Evolutionary conservation across 2,797 vertebrate genomes (phyloP).

Genomic region (Gobionotothen gibberifrons): DNA sequence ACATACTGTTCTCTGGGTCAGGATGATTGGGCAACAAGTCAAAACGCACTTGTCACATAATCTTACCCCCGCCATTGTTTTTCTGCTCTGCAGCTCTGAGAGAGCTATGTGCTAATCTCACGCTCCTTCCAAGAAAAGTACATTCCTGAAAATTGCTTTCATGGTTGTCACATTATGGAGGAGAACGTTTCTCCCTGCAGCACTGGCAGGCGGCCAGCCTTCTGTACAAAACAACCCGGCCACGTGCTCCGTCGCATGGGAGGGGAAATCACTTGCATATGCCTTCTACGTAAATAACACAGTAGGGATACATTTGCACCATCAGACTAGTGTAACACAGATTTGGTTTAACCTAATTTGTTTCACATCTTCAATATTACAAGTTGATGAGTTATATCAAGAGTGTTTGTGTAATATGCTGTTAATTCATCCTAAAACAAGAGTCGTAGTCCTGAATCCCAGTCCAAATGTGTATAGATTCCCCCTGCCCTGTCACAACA

Average conservation of each 20-base stretch:
- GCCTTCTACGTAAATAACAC: constrained; percentile 55
- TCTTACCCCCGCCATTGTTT: constrained; percentile 68
- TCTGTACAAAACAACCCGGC: constrained; percentile 51
- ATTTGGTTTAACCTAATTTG: background rate
- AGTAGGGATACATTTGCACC: constrained; percentile 44
- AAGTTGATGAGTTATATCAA: background rate
- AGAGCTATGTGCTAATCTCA: constrained; percentile 72
- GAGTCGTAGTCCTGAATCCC: background rate
- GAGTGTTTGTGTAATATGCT: background rate
- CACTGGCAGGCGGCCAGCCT: constrained; percentile 66
- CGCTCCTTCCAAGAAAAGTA: constrained; percentile 73
- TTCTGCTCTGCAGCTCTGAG: constrained; percentile 54
- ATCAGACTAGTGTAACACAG: background rate
- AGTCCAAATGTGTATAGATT: background rate
- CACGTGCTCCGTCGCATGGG: constrained; percentile 59
- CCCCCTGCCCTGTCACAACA: background rate
- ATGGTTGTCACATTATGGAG: constrained; percentile 76
- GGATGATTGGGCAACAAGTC: constrained; percentile 70
- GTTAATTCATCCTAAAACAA: background rate
- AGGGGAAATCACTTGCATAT: constrained; percentile 40
- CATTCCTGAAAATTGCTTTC: constrained; percentile 76
- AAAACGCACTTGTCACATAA: constrained; percentile 60
- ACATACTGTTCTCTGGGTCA: constrained; percentile 69
- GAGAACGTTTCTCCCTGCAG: constrained; percentile 60
- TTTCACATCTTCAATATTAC: background rate